Evolutionary conservation across 2,888 invertebrate species (phyloP).

Genomic region (Artemia sinica): DNA sequence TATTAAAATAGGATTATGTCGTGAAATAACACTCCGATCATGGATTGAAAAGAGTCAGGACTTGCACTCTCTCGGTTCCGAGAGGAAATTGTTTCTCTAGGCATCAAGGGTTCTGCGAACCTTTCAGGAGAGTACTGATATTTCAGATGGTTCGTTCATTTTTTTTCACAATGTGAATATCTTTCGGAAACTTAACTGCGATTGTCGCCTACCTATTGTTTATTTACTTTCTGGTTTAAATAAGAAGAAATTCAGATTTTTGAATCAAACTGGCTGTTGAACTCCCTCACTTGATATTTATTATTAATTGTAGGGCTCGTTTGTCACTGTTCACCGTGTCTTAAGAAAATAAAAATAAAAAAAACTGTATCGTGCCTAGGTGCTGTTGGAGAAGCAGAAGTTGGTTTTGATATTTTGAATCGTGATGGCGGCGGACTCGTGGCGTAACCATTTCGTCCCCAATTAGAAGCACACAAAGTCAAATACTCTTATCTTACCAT

Average conservation of each 20-base stretch:
- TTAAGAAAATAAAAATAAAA: too few species aligned
- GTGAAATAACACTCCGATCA: too few species aligned
- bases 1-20: too few species aligned
- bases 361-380: conserved; percentile 38
- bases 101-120: too few species aligned
- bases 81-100: too few species aligned
- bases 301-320: neutral
- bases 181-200: too few species aligned
- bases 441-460: conserved; percentile 97
- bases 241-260: neutral
- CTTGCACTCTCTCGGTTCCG: too few species aligned
- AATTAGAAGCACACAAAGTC: conserved; percentile 95
- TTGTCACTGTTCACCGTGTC: neutral
- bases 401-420: conserved; percentile 93
- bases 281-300: neutral
- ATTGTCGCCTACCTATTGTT: too few species aligned
- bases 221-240: neutral
- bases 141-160: too few species aligned
- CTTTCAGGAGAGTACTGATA: too few species aligned
- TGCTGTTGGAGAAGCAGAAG: conserved; percentile 95
- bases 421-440: conserved; percentile 90
- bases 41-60: too few species aligned
- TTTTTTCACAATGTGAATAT: too few species aligned
- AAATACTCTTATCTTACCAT: conserved; percentile 92
- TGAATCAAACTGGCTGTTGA: neutral